These are phyloP conservation scores for Steatornis caripensis DNA, from an alignment of 2,113 vertebrate genomes.

Conservation along the genomic window DNA sequence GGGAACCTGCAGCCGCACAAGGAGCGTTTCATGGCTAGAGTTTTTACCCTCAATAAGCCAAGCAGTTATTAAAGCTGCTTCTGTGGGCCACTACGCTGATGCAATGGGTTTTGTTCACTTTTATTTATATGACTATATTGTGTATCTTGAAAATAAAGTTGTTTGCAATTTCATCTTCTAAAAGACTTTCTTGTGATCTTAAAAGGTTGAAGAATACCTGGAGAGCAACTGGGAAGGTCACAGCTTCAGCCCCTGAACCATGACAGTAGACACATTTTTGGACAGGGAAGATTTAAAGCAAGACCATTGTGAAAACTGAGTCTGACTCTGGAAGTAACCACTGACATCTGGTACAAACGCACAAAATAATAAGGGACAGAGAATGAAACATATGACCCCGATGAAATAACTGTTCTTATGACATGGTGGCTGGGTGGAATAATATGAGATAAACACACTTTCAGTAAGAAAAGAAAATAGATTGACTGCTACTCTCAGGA, in stretches of 20 bases:
- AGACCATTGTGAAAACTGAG: background rate
- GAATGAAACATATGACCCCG: background rate
- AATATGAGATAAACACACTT: background rate
- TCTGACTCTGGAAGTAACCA: background rate
- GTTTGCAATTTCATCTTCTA: background rate
- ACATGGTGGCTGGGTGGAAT: background rate
- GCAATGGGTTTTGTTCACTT: background rate
- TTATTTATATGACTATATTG: background rate
- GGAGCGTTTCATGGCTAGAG: background rate
- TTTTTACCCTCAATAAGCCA: background rate
- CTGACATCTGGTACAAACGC: background rate
- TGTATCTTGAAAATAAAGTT: background rate
- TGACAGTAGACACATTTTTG: background rate
- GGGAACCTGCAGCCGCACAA: background rate
- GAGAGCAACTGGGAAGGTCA: background rate
- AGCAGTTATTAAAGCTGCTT: background rate
- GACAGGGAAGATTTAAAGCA: background rate
- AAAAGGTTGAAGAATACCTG: background rate
- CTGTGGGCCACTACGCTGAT: background rate
- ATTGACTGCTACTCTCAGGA: background rate
- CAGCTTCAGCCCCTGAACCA: background rate
- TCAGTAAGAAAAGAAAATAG: background rate
- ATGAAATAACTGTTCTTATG: background rate
- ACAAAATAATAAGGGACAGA: conserved; percentile 6
- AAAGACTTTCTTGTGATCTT: background rate